Evolutionary conservation across 2,797 vertebrate species (phyloP).

Genomic region (Podargus strigoides): DNA sequence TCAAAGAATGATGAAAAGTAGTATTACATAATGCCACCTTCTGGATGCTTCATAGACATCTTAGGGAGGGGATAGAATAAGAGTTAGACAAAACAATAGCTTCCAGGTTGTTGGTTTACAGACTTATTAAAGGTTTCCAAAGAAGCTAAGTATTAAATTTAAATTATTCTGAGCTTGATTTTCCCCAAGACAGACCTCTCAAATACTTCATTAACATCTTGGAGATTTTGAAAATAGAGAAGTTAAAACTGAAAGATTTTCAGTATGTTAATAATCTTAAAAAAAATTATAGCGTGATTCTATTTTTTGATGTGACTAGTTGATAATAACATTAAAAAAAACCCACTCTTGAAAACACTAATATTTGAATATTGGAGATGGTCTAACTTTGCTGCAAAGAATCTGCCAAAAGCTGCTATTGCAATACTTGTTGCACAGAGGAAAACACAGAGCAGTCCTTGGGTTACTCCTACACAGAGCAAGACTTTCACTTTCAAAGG

Average conservation of each 20-base stretch:
- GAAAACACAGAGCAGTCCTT: neutral
- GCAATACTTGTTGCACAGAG: neutral
- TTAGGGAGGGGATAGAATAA: neutral
- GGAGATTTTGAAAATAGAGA: neutral
- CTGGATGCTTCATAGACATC: neutral
- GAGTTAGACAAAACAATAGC: neutral
- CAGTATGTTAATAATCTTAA: neutral
- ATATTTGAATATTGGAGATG: neutral
- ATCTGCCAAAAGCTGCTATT: neutral
- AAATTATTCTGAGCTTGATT: neutral
- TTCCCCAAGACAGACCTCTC: neutral
- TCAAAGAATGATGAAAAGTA: neutral
- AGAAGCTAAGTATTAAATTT: neutral
- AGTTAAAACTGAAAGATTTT: neutral
- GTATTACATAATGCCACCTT: neutral
- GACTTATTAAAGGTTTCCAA: neutral
- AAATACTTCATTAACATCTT: neutral
- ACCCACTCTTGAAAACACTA: neutral
- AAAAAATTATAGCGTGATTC: rapidly evolving
- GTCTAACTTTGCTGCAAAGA: neutral
- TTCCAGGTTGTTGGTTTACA: neutral
- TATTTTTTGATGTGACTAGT: neutral
- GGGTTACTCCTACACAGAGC: neutral
- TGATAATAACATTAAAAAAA: neutral
- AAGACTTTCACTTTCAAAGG: neutral